Percentiles rank a stretch among this genome's conserved stretches.
Conservation (phyloP, 2,113 vertebrate species). For the Narcine bancroftii region DNA sequence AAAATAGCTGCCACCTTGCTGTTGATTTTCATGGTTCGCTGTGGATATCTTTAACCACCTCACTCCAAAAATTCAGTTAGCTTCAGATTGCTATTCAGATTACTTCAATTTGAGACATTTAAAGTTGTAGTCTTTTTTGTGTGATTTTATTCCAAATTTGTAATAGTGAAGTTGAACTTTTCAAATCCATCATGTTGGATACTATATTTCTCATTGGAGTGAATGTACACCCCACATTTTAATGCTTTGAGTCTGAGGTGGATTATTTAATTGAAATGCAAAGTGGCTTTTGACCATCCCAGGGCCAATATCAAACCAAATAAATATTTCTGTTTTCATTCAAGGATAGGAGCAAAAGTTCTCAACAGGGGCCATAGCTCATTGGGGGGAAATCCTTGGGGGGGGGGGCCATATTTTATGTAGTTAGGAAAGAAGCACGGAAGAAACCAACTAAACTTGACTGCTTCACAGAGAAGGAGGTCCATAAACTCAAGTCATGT, state of each 20-base stretch:
- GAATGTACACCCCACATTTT: neutral
- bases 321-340: too few species aligned
- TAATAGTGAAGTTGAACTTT: neutral
- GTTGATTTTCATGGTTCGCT: neutral
- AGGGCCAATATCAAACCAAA: too few species aligned
- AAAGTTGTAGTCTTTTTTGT: neutral
- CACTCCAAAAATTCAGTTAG: neutral
- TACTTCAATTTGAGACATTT: neutral
- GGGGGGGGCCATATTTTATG: too few species aligned
- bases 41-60: neutral
- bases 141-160: neutral
- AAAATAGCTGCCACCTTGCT: neutral
- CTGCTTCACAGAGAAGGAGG: too few species aligned
- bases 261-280: neutral
- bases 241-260: neutral
- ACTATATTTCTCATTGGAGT: neutral
- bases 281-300: neutral
- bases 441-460: too few species aligned
- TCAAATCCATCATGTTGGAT: neutral
- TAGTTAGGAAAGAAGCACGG: too few species aligned
- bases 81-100: neutral
- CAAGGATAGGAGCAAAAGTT: too few species aligned
- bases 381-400: too few species aligned
- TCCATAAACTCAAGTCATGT: too few species aligned
- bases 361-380: too few species aligned